Evolutionary conservation across 2,113 vertebrate genomes (phyloP), one percentile per base, ranked within the genome.

Genomic region (Entelurus aequoreus): DNA sequence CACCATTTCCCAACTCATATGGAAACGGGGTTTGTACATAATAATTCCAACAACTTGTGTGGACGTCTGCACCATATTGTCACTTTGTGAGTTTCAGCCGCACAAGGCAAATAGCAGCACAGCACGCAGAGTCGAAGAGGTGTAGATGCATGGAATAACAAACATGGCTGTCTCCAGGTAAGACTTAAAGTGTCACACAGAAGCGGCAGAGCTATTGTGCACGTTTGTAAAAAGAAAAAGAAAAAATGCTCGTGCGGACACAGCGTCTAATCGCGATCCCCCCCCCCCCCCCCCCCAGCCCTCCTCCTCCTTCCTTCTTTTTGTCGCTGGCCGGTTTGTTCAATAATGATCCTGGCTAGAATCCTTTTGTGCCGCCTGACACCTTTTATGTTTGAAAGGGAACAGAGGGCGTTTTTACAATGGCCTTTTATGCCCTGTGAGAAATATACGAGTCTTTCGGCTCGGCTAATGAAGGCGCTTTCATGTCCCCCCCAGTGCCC

Each of bases 361-460:
- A 81, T 84, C 84, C 82, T 80, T 87, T 87, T 86, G 87, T 87
- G 65, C 68, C 54, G 65, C 79, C 79, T 85, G 84, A 86, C 84
- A 84, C 81, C 68, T 88, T 88, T 87, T 86, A 87, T 82, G 82
- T 84, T 81, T 81, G 82, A 85, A 83, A 81, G 80, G 71, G 80
- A 87, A 84, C 83, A 86, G 82, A 85, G 87, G 82, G 77, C 67
- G 54, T 80, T 84, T 85, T 87, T 84, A 87, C 85, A 87, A 87
- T 87, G 87, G 77, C 71, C 85, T 83, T 87, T 87, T 84, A 85
- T 88, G 76, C 85, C 82, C 84, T 83, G 76, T 76, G 82, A 86
- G 84, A 84, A 87, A 87, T 88, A 86, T 88, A 85, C 66, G 80
- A 86, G 85, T 81, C 84, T 86, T 83, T 87, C 72, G 81, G 83